Evolutionary conservation across 2,797 vertebrate species (phyloP), one percentile per base, ranked within the genome.

Genomic region (Myripristis jacobus): DNA sequence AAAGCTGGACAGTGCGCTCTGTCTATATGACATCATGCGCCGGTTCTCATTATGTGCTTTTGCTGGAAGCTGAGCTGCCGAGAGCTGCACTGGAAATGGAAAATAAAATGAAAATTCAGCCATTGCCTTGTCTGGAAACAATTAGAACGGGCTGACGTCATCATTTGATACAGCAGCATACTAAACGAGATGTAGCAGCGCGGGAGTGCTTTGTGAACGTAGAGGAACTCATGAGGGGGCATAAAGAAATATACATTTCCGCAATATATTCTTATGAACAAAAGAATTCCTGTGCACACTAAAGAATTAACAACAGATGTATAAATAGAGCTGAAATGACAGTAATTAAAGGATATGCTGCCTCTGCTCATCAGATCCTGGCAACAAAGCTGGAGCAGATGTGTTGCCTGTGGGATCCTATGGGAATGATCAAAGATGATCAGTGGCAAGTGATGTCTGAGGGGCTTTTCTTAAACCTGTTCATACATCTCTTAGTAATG

Each of bases 121-220:
- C 80, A 41, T 57, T 1, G 73, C 61, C 80, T 25, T 29, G 83
- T 89, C 91, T 94, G 93, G 93, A 94, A 94, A 89, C 89, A 90
- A 92, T 94, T 94, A 93, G 72, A 86, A 62, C 1, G 4, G 74
- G 75, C 56, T 93, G 93, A 94, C 90, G 92, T 94, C 91, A 93
- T 93, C 67, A 82, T 88, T 92, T 89, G 87, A 90, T 90, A 89
- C 85, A 88, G 85, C 73, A 74, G 87, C 55, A 70, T 88, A 76
- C 73, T 80, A 84, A 92, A 89, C 87, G 83, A 87, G 85, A 86
- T 76, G 88, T 72, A 84, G 81, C 74, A 82, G 86, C 80, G 70
- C 21, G 3, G 70, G 54, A 75, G 62, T 65, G 85, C 54, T 84
- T 77, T 31, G 61, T 78, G 84, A 89, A 88, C 80, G 88, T 82